A percentile compares a stretch with the other conserved stretches of the same genome.
Evolutionary conservation across 2,888 invertebrate genomes (phyloP).

Genomic region (Drosophila meridionalis): DNA sequence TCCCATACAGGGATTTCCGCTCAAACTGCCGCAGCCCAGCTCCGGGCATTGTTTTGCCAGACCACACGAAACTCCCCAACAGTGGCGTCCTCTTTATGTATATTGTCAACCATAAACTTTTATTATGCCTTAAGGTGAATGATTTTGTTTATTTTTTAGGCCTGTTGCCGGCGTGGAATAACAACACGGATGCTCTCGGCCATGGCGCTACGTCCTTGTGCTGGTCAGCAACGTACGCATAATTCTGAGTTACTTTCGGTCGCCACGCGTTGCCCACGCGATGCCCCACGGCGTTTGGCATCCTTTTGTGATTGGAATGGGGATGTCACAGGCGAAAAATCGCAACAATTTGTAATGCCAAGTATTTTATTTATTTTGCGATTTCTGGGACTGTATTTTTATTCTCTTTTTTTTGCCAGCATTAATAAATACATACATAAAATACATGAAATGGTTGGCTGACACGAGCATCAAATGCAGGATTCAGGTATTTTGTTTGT

Average conservation of each 20-base stretch:
- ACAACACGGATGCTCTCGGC: conserved; percentile 19
- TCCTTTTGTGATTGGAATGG: conserved; percentile 37
- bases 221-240: conserved; percentile 53
- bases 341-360: conserved; percentile 82
- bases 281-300: conserved; percentile 49
- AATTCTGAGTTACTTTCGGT: conserved; percentile 55
- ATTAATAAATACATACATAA: conserved; percentile 63
- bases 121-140: conserved; percentile 82
- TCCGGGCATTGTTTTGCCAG: conserved; percentile 28
- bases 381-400: conserved; percentile 36
- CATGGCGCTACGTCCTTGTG: conserved; percentile 21
- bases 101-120: conserved; percentile 80
- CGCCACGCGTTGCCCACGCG: conserved; percentile 19
- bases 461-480: conserved; percentile 20
- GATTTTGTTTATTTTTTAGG: conserved; percentile 81
- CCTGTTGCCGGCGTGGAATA: conserved; percentile 34
- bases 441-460: conserved; percentile 60
- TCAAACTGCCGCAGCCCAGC: conserved; percentile 1
- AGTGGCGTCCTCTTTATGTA: conserved; percentile 48
- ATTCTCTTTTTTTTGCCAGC: conserved; percentile 30
- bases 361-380: conserved; percentile 77
- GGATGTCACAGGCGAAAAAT: conserved; percentile 50
- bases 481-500: conserved; percentile 8
- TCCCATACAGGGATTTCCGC: conserved; percentile 47
- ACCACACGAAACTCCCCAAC: conserved; percentile 35